phyloP scores from a whole-genome alignment of 1,140 invertebrate species.

The Procambarus clarkii region DNA sequence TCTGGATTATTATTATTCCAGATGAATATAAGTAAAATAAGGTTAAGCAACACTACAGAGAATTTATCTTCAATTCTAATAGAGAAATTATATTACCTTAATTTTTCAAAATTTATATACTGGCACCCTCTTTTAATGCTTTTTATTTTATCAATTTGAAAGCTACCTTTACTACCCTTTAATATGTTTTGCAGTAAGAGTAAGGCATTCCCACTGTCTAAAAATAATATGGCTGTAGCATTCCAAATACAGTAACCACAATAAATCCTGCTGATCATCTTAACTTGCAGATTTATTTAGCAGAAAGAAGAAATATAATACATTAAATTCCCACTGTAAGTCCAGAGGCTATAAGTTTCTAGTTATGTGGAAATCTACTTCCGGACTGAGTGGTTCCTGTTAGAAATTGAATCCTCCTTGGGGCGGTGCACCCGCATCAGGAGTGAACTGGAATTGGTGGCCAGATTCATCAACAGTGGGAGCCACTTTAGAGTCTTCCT shows the following conservation, averaged over 20 bases:
- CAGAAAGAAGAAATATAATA: constrained; percentile 8
- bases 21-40: background rate
- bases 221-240: constrained; percentile 21
- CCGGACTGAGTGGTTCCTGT: constrained; percentile 54
- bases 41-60: background rate
- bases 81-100: background rate
- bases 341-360: constrained; percentile 44
- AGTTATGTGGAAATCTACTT: constrained; percentile 32
- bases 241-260: constrained; percentile 15
- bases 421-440: constrained; percentile 72
- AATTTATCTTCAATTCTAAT: background rate
- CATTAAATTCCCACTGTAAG: background rate
- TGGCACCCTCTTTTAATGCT: background rate
- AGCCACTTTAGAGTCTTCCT: constrained; percentile 86
- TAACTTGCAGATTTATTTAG: constrained; percentile 28
- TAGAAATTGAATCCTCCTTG: constrained; percentile 72
- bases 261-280: background rate
- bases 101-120: background rate
- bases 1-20: too few species aligned
- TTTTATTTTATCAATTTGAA: background rate
- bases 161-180: constrained; percentile 12
- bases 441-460: constrained; percentile 76
- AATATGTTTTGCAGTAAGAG: background rate
- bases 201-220: background rate
- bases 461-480: constrained; percentile 86